These are phyloP conservation scores for Brachyptera putata DNA, from an alignment of 2,888 invertebrate genomes.

Conservation along the genomic window DNA sequence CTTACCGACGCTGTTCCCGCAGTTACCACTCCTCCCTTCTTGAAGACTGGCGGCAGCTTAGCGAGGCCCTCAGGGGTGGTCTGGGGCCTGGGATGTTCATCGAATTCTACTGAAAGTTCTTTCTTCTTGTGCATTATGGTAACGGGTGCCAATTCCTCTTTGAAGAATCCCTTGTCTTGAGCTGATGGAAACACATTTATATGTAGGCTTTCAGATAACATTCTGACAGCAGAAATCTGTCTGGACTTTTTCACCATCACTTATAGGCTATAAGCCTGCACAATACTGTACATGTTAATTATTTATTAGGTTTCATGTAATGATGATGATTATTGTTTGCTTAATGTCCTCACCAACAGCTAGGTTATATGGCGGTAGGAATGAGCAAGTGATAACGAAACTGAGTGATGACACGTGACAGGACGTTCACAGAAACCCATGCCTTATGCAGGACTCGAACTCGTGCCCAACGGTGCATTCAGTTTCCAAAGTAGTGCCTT, in stretches of 20 bases:
- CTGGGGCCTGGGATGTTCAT: constrained; percentile 91
- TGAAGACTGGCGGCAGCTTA: constrained; percentile 86
- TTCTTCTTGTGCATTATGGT: constrained; percentile 79
- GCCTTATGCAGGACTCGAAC: no score
- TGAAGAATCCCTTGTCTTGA: constrained; percentile 82
- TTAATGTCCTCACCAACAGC: no score
- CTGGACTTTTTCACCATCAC: constrained; percentile 3
- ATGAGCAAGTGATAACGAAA: no score
- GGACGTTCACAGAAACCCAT: no score
- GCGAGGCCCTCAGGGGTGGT: constrained; percentile 79
- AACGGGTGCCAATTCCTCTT: constrained; percentile 84
- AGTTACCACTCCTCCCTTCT: constrained; percentile 90
- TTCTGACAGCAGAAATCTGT: constrained; percentile 3
- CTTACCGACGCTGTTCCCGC: constrained; percentile 92
- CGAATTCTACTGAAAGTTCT: constrained; percentile 70
- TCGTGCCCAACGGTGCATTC: no score
- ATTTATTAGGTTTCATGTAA: no score
- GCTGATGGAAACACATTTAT: constrained; percentile 56
- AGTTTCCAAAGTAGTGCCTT: no score
- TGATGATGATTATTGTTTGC: no score
- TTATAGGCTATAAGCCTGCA: not conserved
- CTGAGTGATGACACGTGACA: no score
- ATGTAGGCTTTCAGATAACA: no score
- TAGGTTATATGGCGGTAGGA: no score
- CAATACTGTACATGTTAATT: no score